A percentile compares a stretch with the other conserved stretches of the same genome.
Conservation (phyloP, 2,113 vertebrate genomes). For the Struthidea cinerea region DNA sequence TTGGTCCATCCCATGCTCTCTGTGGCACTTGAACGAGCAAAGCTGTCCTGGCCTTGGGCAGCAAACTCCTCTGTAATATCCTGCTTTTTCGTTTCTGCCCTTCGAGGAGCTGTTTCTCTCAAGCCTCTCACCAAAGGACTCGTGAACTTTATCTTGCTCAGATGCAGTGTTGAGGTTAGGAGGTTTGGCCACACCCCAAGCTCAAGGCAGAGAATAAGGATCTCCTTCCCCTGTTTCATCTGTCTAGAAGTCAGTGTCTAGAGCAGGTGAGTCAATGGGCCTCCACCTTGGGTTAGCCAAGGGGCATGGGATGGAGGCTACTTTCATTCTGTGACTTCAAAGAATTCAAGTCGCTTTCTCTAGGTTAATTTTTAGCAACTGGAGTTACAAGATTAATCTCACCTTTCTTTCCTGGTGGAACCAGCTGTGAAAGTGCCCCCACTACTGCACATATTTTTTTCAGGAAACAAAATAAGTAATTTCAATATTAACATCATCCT, state of each 20-base stretch:
- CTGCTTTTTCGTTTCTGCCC: background rate
- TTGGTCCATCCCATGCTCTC: background rate
- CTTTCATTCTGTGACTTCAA: background rate
- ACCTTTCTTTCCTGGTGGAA: background rate
- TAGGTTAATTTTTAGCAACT: background rate
- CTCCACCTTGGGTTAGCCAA: background rate
- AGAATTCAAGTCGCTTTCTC: background rate
- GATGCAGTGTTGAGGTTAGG: background rate
- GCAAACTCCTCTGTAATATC: background rate
- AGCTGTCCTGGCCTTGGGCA: background rate
- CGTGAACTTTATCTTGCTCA: background rate
- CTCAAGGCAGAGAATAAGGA: background rate
- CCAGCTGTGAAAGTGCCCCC: background rate
- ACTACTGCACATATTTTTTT: background rate
- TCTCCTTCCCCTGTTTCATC: background rate
- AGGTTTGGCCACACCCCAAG: background rate
- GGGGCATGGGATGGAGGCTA: background rate
- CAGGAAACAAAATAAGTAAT: background rate
- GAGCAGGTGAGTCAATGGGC: background rate
- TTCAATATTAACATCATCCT: background rate
- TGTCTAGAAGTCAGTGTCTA: background rate
- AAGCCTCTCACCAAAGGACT: background rate
- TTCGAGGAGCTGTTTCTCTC: background rate
- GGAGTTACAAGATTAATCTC: background rate
- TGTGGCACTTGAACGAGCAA: rapidly evolving